Percentiles rank a stretch among this genome's conserved stretches.
Evolutionary conservation across 2,113 vertebrate genomes (phyloP).

Genomic region (Heterochromis multidens): DNA sequence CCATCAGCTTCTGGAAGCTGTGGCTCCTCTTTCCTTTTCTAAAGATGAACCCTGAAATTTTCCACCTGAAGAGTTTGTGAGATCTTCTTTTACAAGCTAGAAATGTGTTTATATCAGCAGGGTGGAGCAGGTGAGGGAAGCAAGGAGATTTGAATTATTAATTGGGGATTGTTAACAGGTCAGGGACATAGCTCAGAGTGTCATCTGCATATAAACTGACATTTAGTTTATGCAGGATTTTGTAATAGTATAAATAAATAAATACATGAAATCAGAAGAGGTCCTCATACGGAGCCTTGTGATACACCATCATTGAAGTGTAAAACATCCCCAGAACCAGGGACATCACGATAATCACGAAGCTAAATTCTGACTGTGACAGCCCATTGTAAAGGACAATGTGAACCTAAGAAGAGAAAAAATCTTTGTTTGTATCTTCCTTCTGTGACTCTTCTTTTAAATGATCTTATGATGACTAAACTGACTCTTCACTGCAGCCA

Average conservation of each 20-base stretch:
- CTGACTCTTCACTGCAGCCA: no score
- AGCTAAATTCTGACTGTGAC: neutral
- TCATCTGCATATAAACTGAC: neutral
- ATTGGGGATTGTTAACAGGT: neutral
- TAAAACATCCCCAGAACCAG: neutral
- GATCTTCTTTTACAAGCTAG: neutral
- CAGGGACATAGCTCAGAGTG: neutral
- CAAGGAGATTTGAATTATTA: no score
- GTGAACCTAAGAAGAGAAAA: neutral
- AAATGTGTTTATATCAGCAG: neutral
- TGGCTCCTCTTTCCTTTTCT: accelerated
- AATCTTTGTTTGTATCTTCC: neutral
- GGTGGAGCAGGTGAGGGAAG: neutral
- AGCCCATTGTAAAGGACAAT: neutral
- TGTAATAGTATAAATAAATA: neutral
- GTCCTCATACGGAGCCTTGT: neutral
- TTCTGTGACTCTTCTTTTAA: neutral
- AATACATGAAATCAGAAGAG: neutral
- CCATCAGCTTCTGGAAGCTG: neutral
- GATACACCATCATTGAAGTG: neutral
- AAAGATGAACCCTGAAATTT: neutral
- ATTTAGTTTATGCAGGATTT: neutral
- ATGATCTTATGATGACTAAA: neutral
- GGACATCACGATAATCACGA: neutral
- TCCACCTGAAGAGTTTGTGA: neutral